Conservation (phyloP, 1,140 invertebrate genomes). For the Drosophila kikkawai region DNA sequence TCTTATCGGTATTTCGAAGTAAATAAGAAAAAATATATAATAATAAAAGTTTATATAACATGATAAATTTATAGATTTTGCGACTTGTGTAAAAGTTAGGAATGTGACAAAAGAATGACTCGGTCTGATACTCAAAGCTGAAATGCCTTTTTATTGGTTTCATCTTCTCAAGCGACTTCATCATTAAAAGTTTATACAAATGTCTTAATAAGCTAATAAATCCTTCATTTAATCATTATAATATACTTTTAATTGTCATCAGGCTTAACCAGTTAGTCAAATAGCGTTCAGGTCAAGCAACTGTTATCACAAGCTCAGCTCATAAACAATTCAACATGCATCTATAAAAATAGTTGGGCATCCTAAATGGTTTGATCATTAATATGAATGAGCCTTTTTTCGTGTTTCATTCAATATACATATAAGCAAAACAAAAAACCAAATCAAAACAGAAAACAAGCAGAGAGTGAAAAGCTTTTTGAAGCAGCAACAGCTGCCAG, state of each 20-base stretch:
- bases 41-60: not conserved
- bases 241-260: conserved; percentile 7
- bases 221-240: not conserved
- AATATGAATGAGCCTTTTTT: conserved; percentile 14
- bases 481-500: conserved; percentile 51
- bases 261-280: conserved; percentile 14
- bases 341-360: not conserved
- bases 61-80: no score
- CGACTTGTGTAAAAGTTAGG: not conserved
- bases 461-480: conserved; percentile 42
- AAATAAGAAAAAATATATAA: not conserved
- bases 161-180: not conserved
- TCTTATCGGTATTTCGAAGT: not conserved
- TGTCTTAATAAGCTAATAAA: not conserved
- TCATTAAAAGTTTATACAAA: not conserved
- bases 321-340: conserved; percentile 1
- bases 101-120: not conserved
- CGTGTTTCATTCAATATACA: conserved; percentile 6
- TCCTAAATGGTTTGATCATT: conserved; percentile 19
- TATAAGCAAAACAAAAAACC: conserved; percentile 28
- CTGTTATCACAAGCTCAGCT: conserved; percentile 7
- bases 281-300: conserved; percentile 27
- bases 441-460: conserved; percentile 40
- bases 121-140: not conserved
- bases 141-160: not conserved